Conservation (phyloP, 1,140 invertebrate genomes). For the Cydia strobilella region DNA sequence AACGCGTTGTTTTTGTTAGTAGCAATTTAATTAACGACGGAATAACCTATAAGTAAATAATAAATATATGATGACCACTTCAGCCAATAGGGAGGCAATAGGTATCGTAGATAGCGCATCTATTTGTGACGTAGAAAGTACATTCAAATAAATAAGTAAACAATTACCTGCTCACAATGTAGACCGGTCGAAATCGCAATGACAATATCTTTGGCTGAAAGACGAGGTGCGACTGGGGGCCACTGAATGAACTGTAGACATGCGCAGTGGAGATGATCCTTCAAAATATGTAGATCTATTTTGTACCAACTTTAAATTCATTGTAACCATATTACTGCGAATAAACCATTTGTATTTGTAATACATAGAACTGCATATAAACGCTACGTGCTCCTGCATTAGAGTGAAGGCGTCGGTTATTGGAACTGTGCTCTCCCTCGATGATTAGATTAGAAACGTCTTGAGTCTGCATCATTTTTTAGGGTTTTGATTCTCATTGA, state of each 20-base stretch:
- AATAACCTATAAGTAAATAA: neutral
- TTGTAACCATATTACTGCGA: too few relatives aligned
- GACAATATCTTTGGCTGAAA: neutral
- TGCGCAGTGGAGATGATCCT: constrained; percentile 37
- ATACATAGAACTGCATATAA: constrained; percentile 15
- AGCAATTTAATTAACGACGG: constrained; percentile 21
- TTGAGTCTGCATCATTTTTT: too few relatives aligned
- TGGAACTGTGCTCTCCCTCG: too few relatives aligned
- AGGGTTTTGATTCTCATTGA: too few relatives aligned
- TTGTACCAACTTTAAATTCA: too few relatives aligned
- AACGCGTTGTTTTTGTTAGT: constrained; percentile 22
- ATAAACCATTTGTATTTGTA: too few relatives aligned
- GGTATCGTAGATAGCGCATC: neutral
- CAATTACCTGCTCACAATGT: constrained; percentile 2
- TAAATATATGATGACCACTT: neutral
- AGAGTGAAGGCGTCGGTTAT: too few relatives aligned
- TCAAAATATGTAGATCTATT: too few relatives aligned
- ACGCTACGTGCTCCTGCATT: neutral
- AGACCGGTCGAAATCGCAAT: neutral
- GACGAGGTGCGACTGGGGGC: constrained; percentile 37
- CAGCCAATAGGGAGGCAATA: neutral
- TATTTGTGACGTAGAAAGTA: neutral
- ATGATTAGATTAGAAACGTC: too few relatives aligned
- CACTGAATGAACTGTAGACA: constrained; percentile 42
- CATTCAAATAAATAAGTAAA: neutral